phyloP scores from a whole-genome alignment of 1,140 invertebrate species.

The Aphidius gifuensis region DNA sequence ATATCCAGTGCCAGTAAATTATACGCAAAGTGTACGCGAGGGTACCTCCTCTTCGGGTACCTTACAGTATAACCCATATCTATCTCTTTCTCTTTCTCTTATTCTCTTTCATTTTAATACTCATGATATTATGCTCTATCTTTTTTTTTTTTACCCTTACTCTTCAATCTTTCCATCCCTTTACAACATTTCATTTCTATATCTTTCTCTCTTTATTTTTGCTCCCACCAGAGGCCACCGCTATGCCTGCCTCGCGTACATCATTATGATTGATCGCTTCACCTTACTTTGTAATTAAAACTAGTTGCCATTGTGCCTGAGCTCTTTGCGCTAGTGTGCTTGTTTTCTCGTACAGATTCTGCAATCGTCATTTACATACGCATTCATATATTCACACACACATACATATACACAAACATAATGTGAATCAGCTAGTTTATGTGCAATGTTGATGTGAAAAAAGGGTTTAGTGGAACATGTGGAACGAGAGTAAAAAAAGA shows the following conservation, averaged over 20 bases:
- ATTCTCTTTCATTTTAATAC: no score
- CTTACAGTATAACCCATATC: conserved; percentile 3
- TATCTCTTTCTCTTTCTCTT: not conserved
- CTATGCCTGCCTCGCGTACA: conserved; percentile 55
- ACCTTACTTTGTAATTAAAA: conserved; percentile 59
- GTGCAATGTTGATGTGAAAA: no score
- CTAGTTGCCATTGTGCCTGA: conserved; percentile 55
- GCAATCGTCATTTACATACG: conserved; percentile 45
- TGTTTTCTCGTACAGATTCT: conserved; percentile 22
- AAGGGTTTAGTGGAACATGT: no score
- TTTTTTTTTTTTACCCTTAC: no score
- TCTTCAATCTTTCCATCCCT: no score
- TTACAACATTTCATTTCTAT: no score
- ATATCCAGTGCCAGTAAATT: conserved; percentile 56
- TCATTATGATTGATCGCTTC: conserved; percentile 59
- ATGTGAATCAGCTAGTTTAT: no score
- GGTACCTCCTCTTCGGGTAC: conserved; percentile 35
- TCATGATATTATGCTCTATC: no score
- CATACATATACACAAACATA: no score
- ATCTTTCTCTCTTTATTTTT: no score
- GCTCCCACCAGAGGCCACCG: conserved; percentile 17
- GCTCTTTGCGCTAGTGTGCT: conserved; percentile 29
- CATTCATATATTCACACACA: conserved; percentile 8
- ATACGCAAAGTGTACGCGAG: conserved; percentile 56
- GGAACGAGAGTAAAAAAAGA: no score